Conservation (phyloP, 1,140 invertebrate genomes). For the Zaprionus ornatus region DNA sequence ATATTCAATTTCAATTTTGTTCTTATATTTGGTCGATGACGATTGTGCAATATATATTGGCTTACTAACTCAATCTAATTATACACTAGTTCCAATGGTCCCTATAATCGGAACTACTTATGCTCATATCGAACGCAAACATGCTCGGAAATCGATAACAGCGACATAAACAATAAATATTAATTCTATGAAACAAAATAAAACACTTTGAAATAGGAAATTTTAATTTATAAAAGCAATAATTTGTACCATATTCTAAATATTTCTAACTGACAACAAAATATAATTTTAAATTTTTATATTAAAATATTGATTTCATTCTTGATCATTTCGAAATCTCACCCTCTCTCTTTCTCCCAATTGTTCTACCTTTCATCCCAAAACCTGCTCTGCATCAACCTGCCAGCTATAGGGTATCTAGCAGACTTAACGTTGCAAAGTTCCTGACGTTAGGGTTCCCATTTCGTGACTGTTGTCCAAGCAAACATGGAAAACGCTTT, state of each 20-base stretch:
- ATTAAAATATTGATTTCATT: background rate
- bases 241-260: too few species aligned
- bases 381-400: background rate
- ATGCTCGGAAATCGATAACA: background rate
- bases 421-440: background rate
- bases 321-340: background rate
- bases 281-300: background rate
- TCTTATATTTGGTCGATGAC: too few species aligned
- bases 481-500: slow-evolving; percentile 67
- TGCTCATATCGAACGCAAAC: too few species aligned
- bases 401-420: background rate
- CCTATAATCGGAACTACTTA: background rate
- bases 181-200: background rate
- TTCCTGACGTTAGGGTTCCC: background rate
- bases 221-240: too few species aligned
- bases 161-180: background rate
- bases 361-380: too few species aligned
- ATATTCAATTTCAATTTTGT: too few species aligned
- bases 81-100: background rate
- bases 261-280: background rate
- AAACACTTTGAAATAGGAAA: too few species aligned
- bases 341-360: background rate
- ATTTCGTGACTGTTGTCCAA: slow-evolving; percentile 42
- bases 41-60: rapidly evolving
- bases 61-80: background rate